phyloP scores from a whole-genome alignment of 1,140 invertebrate species.

The Macrocentrus cingulum region DNA sequence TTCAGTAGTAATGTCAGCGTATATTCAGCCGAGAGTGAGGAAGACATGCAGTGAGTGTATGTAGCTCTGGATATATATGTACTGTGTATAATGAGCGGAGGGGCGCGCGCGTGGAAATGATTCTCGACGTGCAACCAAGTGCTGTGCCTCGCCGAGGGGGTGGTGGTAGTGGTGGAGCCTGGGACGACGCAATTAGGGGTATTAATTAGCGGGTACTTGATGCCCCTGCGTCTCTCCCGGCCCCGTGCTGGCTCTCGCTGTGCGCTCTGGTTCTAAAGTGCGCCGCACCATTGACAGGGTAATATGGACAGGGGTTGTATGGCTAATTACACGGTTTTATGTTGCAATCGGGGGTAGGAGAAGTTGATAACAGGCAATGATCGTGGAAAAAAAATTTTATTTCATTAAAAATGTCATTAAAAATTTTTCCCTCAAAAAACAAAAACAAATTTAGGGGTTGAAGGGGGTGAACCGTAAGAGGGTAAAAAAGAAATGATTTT shows the following conservation, averaged over 20 bases:
- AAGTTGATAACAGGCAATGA: slow-evolving; percentile 10
- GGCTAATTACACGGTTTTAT: slow-evolving; percentile 36
- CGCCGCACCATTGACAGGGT: slow-evolving; percentile 30
- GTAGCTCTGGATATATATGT: background rate
- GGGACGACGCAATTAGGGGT: slow-evolving; percentile 56
- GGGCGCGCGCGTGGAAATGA: slow-evolving; percentile 33
- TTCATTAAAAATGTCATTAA: background rate
- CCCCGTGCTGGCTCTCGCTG: slow-evolving; percentile 23
- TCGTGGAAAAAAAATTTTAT: slow-evolving; percentile 7
- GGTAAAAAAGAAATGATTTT: too few species aligned
- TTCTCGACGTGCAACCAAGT: slow-evolving; percentile 34
- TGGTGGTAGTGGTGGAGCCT: slow-evolving; percentile 24
- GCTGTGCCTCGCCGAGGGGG: slow-evolving; percentile 38
- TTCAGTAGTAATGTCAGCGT: too few species aligned
- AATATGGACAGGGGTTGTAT: slow-evolving; percentile 33
- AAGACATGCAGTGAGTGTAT: too few species aligned
- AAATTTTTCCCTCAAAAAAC: too few species aligned
- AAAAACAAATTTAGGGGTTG: too few species aligned
- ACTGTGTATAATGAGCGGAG: slow-evolving; percentile 22
- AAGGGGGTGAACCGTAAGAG: too few species aligned
- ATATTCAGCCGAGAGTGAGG: too few species aligned
- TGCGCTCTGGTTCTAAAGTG: slow-evolving; percentile 30
- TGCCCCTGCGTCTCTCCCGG: slow-evolving; percentile 18
- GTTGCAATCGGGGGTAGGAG: slow-evolving; percentile 15
- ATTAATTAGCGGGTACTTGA: slow-evolving; percentile 57